Percentiles rank a stretch among this genome's conserved stretches.
Evolutionary conservation across 2,113 vertebrate species (phyloP).

Genomic region (Raja brachyura): DNA sequence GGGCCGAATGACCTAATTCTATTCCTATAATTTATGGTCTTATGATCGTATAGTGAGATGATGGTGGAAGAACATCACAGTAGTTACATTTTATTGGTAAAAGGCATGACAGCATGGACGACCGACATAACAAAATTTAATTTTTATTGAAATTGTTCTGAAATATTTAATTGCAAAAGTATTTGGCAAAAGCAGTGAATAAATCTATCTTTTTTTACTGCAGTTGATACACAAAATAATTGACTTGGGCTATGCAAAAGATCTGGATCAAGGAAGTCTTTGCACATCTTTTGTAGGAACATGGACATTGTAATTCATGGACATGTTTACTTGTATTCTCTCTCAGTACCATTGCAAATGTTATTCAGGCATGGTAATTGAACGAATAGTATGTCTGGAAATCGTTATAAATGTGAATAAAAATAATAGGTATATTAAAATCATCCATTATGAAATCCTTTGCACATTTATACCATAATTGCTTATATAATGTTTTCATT

Average conservation of each 20-base stretch:
- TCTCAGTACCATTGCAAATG: neutral
- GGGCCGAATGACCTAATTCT: no score
- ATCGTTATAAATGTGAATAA: neutral
- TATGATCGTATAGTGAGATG: neutral
- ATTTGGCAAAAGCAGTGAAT: neutral
- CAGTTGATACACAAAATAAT: conserved; percentile 91
- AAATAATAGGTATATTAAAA: neutral
- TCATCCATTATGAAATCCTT: neutral
- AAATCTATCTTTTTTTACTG: conserved; percentile 27
- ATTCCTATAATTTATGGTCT: no score
- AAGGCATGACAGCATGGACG: neutral
- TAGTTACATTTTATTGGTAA: neutral
- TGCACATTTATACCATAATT: neutral
- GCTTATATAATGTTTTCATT: neutral
- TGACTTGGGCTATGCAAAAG: conserved; percentile 95
- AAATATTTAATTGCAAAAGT: neutral
- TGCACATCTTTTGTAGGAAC: conserved; percentile 98
- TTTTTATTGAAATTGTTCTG: neutral
- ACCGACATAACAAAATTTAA: neutral
- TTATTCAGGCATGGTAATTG: neutral
- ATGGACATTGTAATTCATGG: neutral
- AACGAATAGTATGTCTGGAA: neutral
- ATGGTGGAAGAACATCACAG: neutral
- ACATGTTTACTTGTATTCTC: no score
- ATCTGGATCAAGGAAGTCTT: conserved; percentile 92